Evolutionary conservation across 2,888 invertebrate species (phyloP), one percentile per base, ranked within the genome.

Genomic region (Minunthozetes semirufus): DNA sequence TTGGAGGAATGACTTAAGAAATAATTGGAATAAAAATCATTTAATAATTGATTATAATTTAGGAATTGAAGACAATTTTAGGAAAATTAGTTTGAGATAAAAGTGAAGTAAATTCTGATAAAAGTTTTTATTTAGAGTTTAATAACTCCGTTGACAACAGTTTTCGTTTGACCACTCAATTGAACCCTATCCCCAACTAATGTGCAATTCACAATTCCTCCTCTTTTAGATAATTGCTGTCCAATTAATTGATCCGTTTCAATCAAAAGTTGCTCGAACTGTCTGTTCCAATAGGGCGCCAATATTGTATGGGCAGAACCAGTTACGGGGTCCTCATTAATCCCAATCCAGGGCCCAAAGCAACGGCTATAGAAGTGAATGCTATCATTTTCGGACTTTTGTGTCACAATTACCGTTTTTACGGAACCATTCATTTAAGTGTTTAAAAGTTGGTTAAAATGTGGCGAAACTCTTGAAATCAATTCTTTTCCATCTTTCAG

Each of bases 261-360:
- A 33, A 3, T 33, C 33, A n/a, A n/a, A n/a, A n/a, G n/a, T n/a
- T 81, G 77, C 6, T 76, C 66, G 73, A 79, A 79, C 59, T 81
- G 81, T 0, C 80, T 77, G 3, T 81, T 78, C 85, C 85, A 85
- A 79, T 84, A 85, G n/a, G 82, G 82, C 9, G 82, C 82, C 22
- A 85, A 79, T 0, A 85, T 83, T 9, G 84, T 84, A 77, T 85
- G 85, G 8, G 85, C 84, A 11, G 84, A 82, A 80, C 83, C 83
- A 76, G 83, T 83, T 13, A 84, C 84, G 1, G 84, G 84, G 77
- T 84, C 84, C 77, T 84, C 85, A 19, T 81, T 79, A 46, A 85
- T 82, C 4, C 85, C 85, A 77, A 80, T 79, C 84, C 84, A 84
- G 0, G 85, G 85, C 29, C 83, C 84, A 79, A 85, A 85, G 78